Evolutionary conservation across 2,113 vertebrate species (phyloP).

Genomic region (Platichthys stellatus): DNA sequence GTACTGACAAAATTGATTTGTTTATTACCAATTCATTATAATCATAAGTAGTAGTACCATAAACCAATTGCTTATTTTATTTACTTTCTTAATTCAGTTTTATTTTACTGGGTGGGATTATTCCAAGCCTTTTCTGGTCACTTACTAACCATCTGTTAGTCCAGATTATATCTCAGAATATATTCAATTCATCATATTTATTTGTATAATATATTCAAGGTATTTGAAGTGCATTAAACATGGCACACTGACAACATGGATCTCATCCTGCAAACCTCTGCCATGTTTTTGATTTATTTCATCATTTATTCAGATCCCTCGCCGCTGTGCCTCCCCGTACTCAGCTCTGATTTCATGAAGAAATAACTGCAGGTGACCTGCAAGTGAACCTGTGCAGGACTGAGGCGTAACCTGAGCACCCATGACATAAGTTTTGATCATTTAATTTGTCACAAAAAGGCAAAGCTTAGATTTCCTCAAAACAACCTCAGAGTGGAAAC

Average conservation of each 20-base stretch:
- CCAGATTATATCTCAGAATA: no score
- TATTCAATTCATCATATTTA: background rate
- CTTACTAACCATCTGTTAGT: no score
- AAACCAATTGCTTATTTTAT: no score
- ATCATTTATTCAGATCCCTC: background rate
- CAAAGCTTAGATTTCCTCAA: background rate
- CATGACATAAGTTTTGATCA: background rate
- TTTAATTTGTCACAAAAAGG: slow-evolving; percentile 3
- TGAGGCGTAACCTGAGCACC: background rate
- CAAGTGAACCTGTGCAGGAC: background rate
- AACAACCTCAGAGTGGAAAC: background rate
- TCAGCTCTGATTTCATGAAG: background rate
- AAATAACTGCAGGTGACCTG: background rate
- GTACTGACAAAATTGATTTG: no score
- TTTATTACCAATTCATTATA: no score
- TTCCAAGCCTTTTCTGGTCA: no score
- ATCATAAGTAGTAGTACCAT: no score
- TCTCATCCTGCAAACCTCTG: background rate
- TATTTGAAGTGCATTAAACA: background rate
- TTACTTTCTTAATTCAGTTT: no score
- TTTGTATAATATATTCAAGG: background rate
- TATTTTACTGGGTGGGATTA: no score
- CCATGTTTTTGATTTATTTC: background rate
- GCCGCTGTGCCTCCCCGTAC: background rate
- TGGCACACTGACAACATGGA: background rate